phyloP scores from a whole-genome alignment of 2,113 vertebrate genomes.

The Anoura caudifer region DNA sequence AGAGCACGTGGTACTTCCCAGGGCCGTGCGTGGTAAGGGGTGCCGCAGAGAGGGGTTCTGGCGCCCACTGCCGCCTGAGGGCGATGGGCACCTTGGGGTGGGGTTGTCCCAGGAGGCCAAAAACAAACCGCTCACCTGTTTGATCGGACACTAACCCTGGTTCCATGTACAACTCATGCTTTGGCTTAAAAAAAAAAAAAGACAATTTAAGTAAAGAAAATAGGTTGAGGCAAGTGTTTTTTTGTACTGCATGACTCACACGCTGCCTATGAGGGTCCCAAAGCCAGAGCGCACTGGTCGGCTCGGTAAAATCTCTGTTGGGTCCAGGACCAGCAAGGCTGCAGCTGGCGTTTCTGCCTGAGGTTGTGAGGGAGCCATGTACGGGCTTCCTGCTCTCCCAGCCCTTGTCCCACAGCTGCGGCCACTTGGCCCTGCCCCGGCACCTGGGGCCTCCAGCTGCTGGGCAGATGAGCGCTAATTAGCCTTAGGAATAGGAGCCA shows the following conservation, averaged over 20 bases:
- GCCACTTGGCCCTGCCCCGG: not conserved
- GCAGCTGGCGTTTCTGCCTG: not conserved
- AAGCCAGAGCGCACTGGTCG: not conserved
- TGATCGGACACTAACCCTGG: not conserved
- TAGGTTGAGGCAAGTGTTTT: not conserved
- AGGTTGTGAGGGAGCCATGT: not conserved
- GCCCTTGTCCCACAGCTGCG: not conserved
- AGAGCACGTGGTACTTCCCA: not conserved
- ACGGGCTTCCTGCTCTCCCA: not conserved
- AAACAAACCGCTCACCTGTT: not conserved
- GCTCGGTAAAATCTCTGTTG: not conserved
- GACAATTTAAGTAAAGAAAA: not conserved
- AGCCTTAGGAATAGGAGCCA: not conserved
- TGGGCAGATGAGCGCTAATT: not conserved
- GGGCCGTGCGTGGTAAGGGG: fast-evolving
- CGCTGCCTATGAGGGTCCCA: not conserved
- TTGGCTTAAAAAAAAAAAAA: not conserved
- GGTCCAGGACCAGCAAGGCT: not conserved
- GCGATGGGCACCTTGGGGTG: not conserved
- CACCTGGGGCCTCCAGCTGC: not conserved
- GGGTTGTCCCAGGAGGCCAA: too few relatives aligned
- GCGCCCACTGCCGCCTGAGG: not conserved
- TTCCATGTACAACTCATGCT: not conserved
- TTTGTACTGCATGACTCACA: not conserved
- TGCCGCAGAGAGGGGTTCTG: not conserved